A percentile compares a stretch with the other conserved stretches of the same genome.
Evolutionary conservation across 1,140 invertebrate species (phyloP).

Genomic region (Heliothis virescens): DNA sequence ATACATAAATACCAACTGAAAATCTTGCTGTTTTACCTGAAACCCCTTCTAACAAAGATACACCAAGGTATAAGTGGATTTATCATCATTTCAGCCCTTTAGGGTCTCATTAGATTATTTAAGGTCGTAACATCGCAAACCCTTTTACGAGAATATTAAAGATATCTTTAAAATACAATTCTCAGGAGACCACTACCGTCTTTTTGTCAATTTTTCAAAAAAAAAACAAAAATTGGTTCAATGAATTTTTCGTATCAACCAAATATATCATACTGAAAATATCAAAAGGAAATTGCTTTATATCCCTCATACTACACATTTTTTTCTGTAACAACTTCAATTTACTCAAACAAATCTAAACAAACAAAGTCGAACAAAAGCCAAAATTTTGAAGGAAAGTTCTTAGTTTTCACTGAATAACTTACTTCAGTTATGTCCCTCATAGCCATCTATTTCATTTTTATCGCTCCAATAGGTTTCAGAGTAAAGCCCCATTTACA

Average conservation of each 20-base stretch:
- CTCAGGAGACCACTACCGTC: no score
- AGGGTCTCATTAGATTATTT: neutral
- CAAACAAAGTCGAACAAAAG: conserved; percentile 72
- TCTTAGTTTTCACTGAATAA: conserved; percentile 77
- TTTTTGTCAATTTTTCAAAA: no score
- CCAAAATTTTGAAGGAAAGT: conserved; percentile 58
- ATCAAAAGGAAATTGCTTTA: neutral
- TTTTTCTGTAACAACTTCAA: conserved; percentile 51
- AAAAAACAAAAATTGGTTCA: no score
- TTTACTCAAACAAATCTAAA: conserved; percentile 74
- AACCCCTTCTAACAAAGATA: no score
- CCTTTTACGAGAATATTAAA: neutral
- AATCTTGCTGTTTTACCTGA: no score
- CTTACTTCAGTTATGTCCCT: no score
- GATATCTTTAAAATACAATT: no score
- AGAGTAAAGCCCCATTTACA: no score
- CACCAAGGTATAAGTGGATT: neutral
- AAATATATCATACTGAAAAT: no score
- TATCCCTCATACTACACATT: neutral
- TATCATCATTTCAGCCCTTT: neutral
- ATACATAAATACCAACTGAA: no score
- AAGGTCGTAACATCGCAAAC: neutral
- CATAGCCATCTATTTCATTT: no score
- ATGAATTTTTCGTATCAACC: no score
- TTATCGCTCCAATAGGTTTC: conserved; percentile 45